Evolutionary conservation across 2,888 invertebrate genomes (phyloP), one percentile per base, ranked within the genome.

Genomic region (Rotaria magnacalcarata): DNA sequence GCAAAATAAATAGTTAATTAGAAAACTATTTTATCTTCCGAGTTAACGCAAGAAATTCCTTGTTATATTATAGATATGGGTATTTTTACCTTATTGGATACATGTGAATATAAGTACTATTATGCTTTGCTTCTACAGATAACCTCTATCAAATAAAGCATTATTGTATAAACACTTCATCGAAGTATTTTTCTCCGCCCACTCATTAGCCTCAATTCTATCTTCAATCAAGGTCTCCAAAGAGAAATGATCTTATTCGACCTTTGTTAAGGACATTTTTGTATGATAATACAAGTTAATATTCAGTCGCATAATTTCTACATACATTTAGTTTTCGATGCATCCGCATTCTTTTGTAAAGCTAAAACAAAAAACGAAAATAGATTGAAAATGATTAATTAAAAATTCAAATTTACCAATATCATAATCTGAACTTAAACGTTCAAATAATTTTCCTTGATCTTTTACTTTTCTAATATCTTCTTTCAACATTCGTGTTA

Each of bases 381-480:
- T 24, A 5, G n/a, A 58, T n/a, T n/a, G 8, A 58, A 58, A 58
- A 43, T 6, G 1, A 27, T 43, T 43, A 24, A 21, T 24, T 14
- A 2, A 34, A 16, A 24, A 34, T 47, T 24, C 24, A 0, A 11
- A 47, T n/a, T 80, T 80, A 80, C 80, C 80, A 89, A 94, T 93
- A 90, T 97, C 97, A 90, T 96, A 93, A 90, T 96, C 96, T 88
- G 94, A 94, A 87, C 96, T 96, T 89, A 96, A 95, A 93, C 96
- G 96, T 89, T 96, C 95, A 92, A 97, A 96, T 91, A 95, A 94
- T 89, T 95, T 94, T 89, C 95, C 94, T 88, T 94, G 94, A 90
- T 97, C 97, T 91, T 95, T 96, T 27, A 96, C 95, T 89, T 94
- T 94, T 91, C 94, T 95, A 87, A 96, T 95, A 90, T 96, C 96